phyloP scores from a whole-genome alignment of 2,113 vertebrate species.

The Sphyrna mokarran region DNA sequence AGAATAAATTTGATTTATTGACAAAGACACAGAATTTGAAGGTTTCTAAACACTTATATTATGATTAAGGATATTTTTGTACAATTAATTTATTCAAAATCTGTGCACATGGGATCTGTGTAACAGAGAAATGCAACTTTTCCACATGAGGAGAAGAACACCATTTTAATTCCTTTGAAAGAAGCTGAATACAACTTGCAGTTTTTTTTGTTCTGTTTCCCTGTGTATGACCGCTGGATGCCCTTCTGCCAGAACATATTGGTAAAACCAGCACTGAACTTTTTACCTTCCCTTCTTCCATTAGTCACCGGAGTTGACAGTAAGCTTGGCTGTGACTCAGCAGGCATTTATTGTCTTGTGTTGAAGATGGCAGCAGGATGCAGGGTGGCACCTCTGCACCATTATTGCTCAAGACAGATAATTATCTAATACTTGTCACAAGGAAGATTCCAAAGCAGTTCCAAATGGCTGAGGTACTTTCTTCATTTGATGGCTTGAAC shows the following conservation, averaged over 20 bases:
- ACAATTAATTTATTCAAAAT: not conserved
- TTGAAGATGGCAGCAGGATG: constrained; percentile 43
- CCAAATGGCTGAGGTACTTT: not conserved
- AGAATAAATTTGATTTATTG: not conserved
- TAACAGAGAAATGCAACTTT: not conserved
- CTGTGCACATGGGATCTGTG: too few relatives aligned
- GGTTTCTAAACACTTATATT: not conserved
- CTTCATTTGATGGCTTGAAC: not conserved
- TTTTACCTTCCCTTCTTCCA: constrained; percentile 46
- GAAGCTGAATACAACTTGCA: not conserved
- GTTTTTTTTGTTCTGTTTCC: not conserved
- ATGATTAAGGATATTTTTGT: not conserved
- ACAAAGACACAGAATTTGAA: not conserved
- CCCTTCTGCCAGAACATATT: constrained; percentile 41
- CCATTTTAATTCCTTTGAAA: not conserved
- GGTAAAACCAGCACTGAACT: constrained; percentile 42
- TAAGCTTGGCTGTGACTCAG: constrained; percentile 43
- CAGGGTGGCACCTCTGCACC: constrained; percentile 10
- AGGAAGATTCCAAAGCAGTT: not conserved
- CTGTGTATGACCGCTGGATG: not conserved
- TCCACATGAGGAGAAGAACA: not conserved
- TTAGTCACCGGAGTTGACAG: constrained; percentile 40
- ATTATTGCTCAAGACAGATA: not conserved
- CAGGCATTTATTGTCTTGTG: constrained; percentile 45
- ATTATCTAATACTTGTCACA: constrained; percentile 1